Conservation (phyloP, 2,113 vertebrate species). For the Gymnogyps californianus region DNA sequence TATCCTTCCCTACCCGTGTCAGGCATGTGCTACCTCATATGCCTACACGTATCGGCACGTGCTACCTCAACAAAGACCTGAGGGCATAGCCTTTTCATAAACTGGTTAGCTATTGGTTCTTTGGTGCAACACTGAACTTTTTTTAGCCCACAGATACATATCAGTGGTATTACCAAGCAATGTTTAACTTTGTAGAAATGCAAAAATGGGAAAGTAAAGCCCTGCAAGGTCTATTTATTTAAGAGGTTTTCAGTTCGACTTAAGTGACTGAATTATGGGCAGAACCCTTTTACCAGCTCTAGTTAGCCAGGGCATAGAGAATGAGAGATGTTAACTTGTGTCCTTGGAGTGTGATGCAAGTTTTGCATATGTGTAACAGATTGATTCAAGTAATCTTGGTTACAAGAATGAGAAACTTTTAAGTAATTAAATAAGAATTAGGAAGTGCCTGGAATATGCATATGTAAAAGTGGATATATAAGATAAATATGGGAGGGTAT, state of each 20-base stretch:
- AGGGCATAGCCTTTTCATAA: not conserved
- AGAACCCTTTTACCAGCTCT: not conserved
- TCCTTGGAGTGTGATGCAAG: not conserved
- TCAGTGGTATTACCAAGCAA: not conserved
- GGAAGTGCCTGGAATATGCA: not conserved
- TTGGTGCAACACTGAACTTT: not conserved
- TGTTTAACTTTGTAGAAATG: not conserved
- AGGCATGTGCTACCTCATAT: not conserved
- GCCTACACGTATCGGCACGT: not conserved
- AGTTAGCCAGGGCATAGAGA: not conserved
- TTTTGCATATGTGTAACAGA: not conserved
- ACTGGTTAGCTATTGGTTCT: not conserved
- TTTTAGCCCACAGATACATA: not conserved
- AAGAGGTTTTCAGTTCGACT: not conserved
- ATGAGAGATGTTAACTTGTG: not conserved
- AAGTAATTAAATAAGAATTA: not conserved
- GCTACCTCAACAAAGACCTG: not conserved
- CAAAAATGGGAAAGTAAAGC: not conserved
- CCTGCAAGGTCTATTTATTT: not conserved
- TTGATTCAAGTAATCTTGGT: not conserved
- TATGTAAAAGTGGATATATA: not conserved
- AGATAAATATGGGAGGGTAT: not conserved
- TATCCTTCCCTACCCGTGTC: not conserved
- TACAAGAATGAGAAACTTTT: not conserved
- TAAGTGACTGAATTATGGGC: not conserved